Evolutionary conservation across 2,888 invertebrate species (phyloP).

Genomic region (Drosophila engyochracea): DNA sequence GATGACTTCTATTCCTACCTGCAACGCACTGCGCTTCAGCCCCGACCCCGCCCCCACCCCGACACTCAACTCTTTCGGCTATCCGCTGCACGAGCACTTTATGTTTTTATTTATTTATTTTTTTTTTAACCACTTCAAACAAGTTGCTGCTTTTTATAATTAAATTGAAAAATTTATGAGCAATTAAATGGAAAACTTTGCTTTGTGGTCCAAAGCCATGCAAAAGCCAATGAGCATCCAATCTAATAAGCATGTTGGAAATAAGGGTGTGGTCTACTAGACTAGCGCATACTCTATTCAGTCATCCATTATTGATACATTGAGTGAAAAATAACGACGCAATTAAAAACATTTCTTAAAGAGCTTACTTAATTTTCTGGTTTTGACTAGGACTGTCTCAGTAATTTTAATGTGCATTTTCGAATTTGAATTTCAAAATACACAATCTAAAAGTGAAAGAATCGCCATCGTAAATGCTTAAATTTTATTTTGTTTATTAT

Average conservation of each 20-base stretch:
- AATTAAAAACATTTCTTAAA: neutral
- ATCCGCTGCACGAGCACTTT: slow-evolving; percentile 19
- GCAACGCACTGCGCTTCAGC: neutral
- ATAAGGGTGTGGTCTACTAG: neutral
- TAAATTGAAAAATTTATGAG: slow-evolving; percentile 80
- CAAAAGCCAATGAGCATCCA: slow-evolving; percentile 37
- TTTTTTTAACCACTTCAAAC: slow-evolving; percentile 68
- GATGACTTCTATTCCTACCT: slow-evolving; percentile 58
- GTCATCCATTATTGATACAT: neutral
- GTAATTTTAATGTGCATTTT: neutral
- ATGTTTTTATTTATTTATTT: neutral
- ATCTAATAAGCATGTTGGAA: neutral
- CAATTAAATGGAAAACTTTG: slow-evolving; percentile 80
- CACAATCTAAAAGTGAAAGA: neutral
- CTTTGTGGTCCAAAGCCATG: slow-evolving; percentile 61
- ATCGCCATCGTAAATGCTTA: neutral
- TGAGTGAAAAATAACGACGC: neutral
- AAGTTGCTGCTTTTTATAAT: slow-evolving; percentile 77
- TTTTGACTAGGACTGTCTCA: neutral
- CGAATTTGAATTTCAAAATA: too few relatives aligned
- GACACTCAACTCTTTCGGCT: neutral
- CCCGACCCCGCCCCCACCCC: neutral
- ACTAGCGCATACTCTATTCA: neutral
- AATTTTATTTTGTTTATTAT: neutral
- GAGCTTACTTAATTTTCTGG: neutral